A percentile compares a stretch with the other conserved stretches of the same genome.
Evolutionary conservation across 1,140 invertebrate genomes (phyloP).

Genomic region (Drosophila grimshawi): DNA sequence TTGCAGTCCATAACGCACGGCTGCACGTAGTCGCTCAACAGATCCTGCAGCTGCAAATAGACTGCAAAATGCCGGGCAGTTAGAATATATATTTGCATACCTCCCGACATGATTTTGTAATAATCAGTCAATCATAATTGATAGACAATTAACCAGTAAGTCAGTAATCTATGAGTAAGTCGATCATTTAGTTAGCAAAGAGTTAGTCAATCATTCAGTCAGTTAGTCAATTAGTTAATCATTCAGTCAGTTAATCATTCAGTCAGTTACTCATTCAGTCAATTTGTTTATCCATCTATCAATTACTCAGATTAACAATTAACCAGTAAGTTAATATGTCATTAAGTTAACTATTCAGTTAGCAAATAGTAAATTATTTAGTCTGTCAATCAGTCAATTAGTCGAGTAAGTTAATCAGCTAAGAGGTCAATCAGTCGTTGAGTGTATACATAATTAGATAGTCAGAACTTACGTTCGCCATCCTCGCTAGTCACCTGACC

Average conservation of each 20-base stretch:
- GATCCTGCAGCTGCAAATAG: constrained; percentile 96
- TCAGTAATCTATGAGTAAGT: background rate
- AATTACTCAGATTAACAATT: background rate
- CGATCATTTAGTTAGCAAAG: background rate
- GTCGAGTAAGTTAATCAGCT: background rate
- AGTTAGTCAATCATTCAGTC: too few relatives aligned
- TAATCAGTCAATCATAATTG: background rate
- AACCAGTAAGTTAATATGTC: background rate
- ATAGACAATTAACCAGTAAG: background rate
- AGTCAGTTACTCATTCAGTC: too few relatives aligned
- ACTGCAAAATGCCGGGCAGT: constrained; percentile 52
- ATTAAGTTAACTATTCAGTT: too few relatives aligned
- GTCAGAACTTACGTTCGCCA: constrained; percentile 89
- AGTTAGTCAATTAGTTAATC: too few relatives aligned
- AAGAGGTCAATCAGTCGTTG: background rate
- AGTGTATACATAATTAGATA: background rate
- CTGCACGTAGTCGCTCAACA: constrained; percentile 94
- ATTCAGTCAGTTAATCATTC: too few relatives aligned
- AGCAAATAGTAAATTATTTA: background rate
- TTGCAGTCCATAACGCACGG: constrained; percentile 99
- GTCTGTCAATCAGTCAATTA: background rate
- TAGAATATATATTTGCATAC: too few relatives aligned
- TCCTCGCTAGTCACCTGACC: constrained; percentile 92
- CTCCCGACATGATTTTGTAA: background rate
- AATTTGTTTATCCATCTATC: background rate